These are phyloP conservation scores for Drosophila aff. DNA, from an alignment of 1,140 invertebrate genomes.

Conservation along the genomic window DNA sequence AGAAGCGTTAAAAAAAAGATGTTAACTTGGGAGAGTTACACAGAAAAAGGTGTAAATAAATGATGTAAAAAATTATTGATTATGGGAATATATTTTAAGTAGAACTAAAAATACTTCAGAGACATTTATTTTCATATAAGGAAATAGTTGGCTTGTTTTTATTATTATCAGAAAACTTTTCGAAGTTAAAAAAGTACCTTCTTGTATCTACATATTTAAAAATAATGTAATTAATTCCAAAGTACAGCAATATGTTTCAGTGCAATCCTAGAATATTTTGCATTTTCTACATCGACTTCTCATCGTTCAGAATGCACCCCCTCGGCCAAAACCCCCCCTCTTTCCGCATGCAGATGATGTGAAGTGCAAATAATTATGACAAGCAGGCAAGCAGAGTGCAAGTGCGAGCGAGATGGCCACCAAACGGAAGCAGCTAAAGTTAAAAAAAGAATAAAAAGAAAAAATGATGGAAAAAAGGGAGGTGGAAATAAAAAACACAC, in stretches of 20 bases:
- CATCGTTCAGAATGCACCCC: background rate
- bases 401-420: constrained; percentile 9
- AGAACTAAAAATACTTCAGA: background rate
- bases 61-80: too few relatives aligned
- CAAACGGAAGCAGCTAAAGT: constrained; percentile 67
- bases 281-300: constrained; percentile 23
- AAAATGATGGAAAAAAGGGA: constrained; percentile 21
- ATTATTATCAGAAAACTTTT: background rate
- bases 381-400: constrained; percentile 37
- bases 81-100: too few relatives aligned
- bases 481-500: constrained; percentile 26
- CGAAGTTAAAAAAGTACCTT: background rate
- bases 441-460: background rate
- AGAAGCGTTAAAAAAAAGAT: constrained; percentile 1
- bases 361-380: constrained; percentile 81
- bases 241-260: background rate
- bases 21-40: background rate
- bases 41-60: constrained; percentile 21
- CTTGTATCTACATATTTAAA: background rate
- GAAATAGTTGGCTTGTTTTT: background rate
- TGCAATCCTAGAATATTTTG: background rate
- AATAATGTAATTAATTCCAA: background rate
- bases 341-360: constrained; percentile 66
- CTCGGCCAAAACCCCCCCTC: background rate
- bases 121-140: background rate